These are phyloP conservation scores for Desmodus rotundus DNA, from an alignment of 2,113 vertebrate genomes.

Conservation along the genomic window DNA sequence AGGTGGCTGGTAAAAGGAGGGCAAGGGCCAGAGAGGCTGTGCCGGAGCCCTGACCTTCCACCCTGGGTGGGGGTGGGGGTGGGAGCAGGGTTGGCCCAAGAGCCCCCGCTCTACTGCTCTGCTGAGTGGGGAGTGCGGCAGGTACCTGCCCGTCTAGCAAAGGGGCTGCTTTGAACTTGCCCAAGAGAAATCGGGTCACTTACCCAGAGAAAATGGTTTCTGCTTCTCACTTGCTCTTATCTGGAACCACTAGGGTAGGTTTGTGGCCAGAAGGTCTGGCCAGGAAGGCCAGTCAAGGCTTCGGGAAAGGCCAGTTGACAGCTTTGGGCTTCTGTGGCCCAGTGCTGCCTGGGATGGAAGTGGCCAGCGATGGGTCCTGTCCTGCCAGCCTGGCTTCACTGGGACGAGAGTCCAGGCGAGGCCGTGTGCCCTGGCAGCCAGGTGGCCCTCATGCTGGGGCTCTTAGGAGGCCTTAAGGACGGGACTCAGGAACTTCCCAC, in stretches of 20 bases:
- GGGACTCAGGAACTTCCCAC: background rate
- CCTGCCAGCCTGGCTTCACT: background rate
- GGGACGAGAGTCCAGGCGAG: no score
- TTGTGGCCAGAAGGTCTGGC: no score
- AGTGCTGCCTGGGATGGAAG: background rate
- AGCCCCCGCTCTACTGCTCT: background rate
- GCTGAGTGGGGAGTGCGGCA: accelerated
- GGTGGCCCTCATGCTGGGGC: accelerated
- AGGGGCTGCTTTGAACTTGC: no score
- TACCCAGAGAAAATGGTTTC: background rate
- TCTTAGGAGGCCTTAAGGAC: accelerated
- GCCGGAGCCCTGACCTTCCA: background rate
- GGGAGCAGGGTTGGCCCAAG: no score
- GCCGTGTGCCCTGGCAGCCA: accelerated
- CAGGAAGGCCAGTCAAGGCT: background rate
- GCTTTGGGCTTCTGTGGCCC: accelerated
- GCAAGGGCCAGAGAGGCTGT: background rate
- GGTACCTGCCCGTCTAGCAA: background rate
- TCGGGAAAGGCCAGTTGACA: background rate
- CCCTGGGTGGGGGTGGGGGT: background rate
- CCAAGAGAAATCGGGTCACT: background rate
- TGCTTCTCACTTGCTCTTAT: background rate
- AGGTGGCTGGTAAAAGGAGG: background rate
- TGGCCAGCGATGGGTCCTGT: accelerated
- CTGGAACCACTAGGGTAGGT: accelerated